phyloP scores from a whole-genome alignment of 2,888 invertebrate genomes.

The Melieria omissa region DNA sequence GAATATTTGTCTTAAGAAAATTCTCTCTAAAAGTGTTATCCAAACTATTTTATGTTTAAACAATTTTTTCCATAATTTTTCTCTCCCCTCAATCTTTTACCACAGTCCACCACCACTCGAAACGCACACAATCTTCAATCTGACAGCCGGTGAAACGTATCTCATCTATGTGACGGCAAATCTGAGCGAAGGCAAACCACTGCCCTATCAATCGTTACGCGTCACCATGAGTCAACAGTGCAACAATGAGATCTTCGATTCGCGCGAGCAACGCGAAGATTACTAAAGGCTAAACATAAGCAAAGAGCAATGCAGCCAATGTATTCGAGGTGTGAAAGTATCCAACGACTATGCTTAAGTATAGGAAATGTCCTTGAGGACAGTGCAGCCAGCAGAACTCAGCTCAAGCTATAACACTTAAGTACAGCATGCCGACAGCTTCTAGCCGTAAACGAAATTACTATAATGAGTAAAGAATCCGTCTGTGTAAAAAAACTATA shows the following conservation, averaged over 20 bases:
- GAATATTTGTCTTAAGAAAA: no score
- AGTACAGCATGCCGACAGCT: neutral
- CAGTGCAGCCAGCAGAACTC: neutral
- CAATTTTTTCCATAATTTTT: no score
- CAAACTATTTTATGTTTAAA: no score
- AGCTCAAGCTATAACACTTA: neutral
- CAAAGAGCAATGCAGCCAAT: neutral
- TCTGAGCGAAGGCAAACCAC: constrained; percentile 69
- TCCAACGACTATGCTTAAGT: neutral
- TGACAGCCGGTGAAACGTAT: constrained; percentile 70
- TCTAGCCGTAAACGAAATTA: neutral
- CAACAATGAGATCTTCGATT: constrained; percentile 54
- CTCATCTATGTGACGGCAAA: constrained; percentile 71
- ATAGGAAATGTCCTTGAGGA: neutral
- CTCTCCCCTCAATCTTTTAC: neutral
- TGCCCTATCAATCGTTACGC: constrained; percentile 71
- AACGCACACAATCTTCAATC: constrained; percentile 65
- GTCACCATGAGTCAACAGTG: constrained; percentile 60
- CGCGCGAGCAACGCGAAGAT: constrained; percentile 57
- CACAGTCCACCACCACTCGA: constrained; percentile 66
- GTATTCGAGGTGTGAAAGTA: neutral
- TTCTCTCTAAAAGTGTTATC: no score
- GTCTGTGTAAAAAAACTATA: no score
- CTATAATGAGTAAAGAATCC: no score
- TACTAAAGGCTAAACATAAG: constrained; percentile 46